Evolutionary conservation across 2,797 vertebrate species (phyloP), one percentile per base, ranked within the genome.

Genomic region (Pseudocheirus occidentalis): DNA sequence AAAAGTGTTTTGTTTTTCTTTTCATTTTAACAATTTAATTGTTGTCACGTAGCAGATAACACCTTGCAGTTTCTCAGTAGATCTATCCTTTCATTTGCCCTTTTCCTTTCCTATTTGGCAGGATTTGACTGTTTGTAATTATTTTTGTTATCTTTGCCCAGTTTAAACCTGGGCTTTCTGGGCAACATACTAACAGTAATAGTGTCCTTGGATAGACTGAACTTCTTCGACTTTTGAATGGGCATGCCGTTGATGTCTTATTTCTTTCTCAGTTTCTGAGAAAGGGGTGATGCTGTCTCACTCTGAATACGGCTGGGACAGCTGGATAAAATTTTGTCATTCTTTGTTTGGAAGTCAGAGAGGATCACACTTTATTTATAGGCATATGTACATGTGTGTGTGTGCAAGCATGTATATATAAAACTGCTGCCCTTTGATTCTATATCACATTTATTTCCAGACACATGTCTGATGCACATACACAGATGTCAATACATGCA

Each of bases 271-370:
- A 94, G 92, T 93, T 34, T 52, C 46, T 93, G 46, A 0, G 21
- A 50, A 87, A 87, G 73, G 96, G 2, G 93, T 53, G 92, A 34
- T 91, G 90, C 55, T 87, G 95, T 95, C 21, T 95, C 92, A 55
- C 12, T 59, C 3, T 92, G 0, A 57, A 14, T 56, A 89, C 91
- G 1, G 7, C 21, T 27, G 40, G 73, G 40, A 81, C 5, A 40
- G 46, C 16, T 24, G n/a, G n/a, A 81, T 81, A 46, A 81, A 81
- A 2, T 81, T 31, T 40, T 46, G 21, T 81, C 40, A 27, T 46
- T 21, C 73, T 81, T 81, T 46, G 7, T 81, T 81, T 81, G 46
- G n/a, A 81, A 81, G 66, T 46, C 6, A 40, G 34, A 73, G n/a
- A 73, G 66, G n/a, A 73, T 66, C 34, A 2, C 13, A n/a, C n/a